These are phyloP conservation scores for Rhynchomys soricoides DNA, from an alignment of 2,113 vertebrate genomes.

Conservation along the genomic window DNA sequence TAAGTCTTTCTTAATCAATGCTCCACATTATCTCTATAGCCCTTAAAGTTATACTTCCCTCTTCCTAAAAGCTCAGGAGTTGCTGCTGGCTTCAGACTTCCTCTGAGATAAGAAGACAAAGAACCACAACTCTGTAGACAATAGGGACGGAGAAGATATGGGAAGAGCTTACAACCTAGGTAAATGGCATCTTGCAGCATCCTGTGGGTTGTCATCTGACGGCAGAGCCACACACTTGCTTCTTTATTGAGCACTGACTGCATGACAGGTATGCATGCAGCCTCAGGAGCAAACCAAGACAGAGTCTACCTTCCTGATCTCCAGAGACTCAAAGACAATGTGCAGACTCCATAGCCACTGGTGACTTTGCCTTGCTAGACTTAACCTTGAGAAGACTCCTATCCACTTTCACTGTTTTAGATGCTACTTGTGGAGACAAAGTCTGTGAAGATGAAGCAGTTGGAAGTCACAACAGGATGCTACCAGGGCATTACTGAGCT, in stretches of 20 bases:
- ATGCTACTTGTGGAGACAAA: neutral
- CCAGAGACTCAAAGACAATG: neutral
- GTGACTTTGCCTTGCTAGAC: neutral
- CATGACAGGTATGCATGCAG: neutral
- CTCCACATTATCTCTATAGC: neutral
- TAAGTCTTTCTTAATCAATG: neutral
- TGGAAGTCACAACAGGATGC: slow-evolving; percentile 38
- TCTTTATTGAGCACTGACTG: neutral
- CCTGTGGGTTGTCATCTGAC: neutral
- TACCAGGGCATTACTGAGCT: slow-evolving; percentile 3
- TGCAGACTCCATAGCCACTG: neutral
- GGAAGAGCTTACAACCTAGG: neutral
- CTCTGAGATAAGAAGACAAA: neutral
- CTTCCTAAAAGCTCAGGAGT: neutral
- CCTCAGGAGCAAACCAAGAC: neutral
- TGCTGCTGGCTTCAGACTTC: neutral
- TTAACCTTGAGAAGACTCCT: neutral
- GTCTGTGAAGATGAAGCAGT: slow-evolving; percentile 17
- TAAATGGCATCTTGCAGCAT: neutral
- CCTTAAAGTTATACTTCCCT: neutral
- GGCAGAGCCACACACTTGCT: neutral
- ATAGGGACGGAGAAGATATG: neutral
- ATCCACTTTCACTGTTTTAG: neutral
- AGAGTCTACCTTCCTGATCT: neutral
- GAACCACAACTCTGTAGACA: neutral